These are phyloP conservation scores for Pelosia muscerda DNA, from an alignment of 2,888 invertebrate genomes.

Conservation along the genomic window DNA sequence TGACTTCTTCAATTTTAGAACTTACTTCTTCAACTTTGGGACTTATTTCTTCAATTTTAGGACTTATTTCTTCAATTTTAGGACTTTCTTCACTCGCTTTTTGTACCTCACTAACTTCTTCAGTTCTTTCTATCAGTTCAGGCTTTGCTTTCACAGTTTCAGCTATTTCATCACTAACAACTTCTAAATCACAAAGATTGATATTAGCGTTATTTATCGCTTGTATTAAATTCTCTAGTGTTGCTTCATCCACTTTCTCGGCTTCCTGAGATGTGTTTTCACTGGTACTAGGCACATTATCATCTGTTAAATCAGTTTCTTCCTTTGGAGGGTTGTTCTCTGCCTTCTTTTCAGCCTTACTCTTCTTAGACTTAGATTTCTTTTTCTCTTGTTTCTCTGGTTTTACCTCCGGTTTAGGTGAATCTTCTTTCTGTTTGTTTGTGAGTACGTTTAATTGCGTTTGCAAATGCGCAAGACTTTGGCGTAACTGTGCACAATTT, in stretches of 20 bases:
- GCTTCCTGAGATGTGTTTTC: conserved; percentile 48
- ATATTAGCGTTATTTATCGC: conserved; percentile 75
- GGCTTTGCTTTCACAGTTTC: conserved; percentile 46
- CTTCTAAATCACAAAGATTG: conserved; percentile 69
- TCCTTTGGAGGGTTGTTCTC: conserved; percentile 55
- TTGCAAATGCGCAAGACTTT: conserved; percentile 87
- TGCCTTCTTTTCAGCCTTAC: conserved; percentile 59
- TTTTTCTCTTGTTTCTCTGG: conserved; percentile 62
- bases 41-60: neutral
- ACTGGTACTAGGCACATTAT: conserved; percentile 44
- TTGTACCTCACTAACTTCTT: conserved; percentile 21
- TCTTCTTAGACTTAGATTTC: conserved; percentile 80
- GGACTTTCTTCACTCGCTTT: neutral
- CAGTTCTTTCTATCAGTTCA: conserved; percentile 28
- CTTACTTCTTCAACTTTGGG: neutral
- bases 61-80: no score
- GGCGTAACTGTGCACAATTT: conserved; percentile 87
- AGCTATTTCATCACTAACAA: conserved; percentile 56
- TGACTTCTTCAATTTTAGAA: conserved; percentile 6
- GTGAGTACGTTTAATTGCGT: conserved; percentile 84
- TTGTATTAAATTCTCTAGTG: conserved; percentile 72
- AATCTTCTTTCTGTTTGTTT: conserved; percentile 68
- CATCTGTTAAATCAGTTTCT: conserved; percentile 48
- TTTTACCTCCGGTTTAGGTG: conserved; percentile 66
- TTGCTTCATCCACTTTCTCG: conserved; percentile 67